Evolutionary conservation across 2,888 invertebrate genomes (phyloP), one percentile per base, ranked within the genome.

Genomic region (Lasioglossum morio): DNA sequence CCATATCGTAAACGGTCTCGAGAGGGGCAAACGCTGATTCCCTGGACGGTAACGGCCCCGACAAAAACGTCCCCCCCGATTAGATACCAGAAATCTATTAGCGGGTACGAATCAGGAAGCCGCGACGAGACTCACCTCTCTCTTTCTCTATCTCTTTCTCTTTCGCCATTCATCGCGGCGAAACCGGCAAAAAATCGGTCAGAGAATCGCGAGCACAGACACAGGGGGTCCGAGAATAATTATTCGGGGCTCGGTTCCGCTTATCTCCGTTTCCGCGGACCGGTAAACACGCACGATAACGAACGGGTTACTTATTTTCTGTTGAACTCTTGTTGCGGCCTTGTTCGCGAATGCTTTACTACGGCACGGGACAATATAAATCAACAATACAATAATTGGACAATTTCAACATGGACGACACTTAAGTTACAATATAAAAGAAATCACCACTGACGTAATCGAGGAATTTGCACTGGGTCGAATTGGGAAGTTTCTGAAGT

Each of bases 281-380:
- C 60, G 83, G 82, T 88, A 84, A 89, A 86, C 88, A 85, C 84
- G 53, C 53, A 10, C 81, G 88, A 89, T 88, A 88, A 87, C 84
- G 53, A 53, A 53, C 53, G 53, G 53, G 53, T 53, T 53, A 53
- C 53, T 3, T 8, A 23, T 53, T 53, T n/a, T n/a, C n/a, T 53
- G 53, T 53, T 53, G n/a, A 23, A 53, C 53, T n/a, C 23, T 53
- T 53, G 23, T 2, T 23, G 10, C n/a, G 53, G n/a, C 53, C 53
- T 53, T 53, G 53, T 19, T 53, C 53, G 23, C 53, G 53, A 23
- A 53, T 23, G 53, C 53, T 53, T n/a, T 3, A n/a, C 23, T 23
- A 53, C 23, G 23, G 8, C 3, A 23, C 53, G 3, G 23, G 2
- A 53, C 23, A 3, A 53, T 53, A n/a, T n/a, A n/a, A n/a, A n/a